phyloP scores from a whole-genome alignment of 64 coral and sea anemone species.

The Pachyseris speciosa region DNA sequence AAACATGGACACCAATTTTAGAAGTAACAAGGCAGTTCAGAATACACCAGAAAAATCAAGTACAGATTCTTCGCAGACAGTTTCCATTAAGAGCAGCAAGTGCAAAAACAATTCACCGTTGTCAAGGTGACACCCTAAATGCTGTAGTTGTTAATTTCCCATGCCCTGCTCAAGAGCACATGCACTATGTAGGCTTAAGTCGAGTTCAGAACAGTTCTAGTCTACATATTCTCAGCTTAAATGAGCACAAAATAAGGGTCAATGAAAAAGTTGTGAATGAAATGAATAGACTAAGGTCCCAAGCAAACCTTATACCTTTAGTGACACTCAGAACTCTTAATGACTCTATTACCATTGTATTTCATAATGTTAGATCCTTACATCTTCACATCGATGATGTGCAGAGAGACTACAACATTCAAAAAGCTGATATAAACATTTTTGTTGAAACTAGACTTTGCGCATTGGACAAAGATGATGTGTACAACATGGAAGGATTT shows the following conservation, averaged over 20 bases:
- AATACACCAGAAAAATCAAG: constrained; percentile 40
- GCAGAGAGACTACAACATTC: constrained; percentile 33
- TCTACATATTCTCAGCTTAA: constrained; percentile 20
- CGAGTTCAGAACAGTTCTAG: constrained; percentile 34
- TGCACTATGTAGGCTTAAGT: constrained; percentile 53
- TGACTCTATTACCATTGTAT: constrained; percentile 46
- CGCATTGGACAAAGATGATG: constrained; percentile 3
- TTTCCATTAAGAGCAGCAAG: constrained; percentile 45
- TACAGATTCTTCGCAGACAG: constrained; percentile 37
- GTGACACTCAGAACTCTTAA: constrained; percentile 18
- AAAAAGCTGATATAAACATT: constrained; percentile 54
- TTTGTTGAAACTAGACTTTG: constrained; percentile 60
- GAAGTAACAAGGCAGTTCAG: constrained; percentile 52
- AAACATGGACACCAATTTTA: constrained; percentile 44
- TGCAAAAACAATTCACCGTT: constrained; percentile 59
- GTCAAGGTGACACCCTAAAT: constrained; percentile 53
- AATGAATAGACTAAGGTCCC: constrained; percentile 53
- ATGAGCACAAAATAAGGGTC: constrained; percentile 44
- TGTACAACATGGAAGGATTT: too few relatives aligned
- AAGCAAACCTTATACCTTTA: constrained; percentile 27
- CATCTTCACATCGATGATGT: constrained; percentile 62
- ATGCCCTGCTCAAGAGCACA: constrained; percentile 13
- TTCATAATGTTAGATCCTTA: constrained; percentile 70
- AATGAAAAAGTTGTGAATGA: constrained; percentile 40
- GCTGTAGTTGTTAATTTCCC: constrained; percentile 48